phyloP scores from a whole-genome alignment of 2,113 vertebrate genomes.

The Apaloderma vittatum region DNA sequence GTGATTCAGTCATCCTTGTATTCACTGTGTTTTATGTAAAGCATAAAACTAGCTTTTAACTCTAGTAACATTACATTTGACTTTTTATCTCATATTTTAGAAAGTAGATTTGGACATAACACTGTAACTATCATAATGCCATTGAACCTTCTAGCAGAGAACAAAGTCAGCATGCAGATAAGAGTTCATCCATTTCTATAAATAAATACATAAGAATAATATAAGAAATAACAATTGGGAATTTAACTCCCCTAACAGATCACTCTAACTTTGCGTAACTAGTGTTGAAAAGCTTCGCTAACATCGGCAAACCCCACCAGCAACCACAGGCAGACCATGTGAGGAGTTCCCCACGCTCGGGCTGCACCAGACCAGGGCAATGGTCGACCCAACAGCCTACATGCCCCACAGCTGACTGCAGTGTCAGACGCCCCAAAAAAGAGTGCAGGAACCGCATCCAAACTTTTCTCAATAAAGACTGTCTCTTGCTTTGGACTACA shows the following conservation, averaged over 20 bases:
- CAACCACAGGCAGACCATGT: accelerated
- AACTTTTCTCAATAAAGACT: background rate
- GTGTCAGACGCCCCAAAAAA: background rate
- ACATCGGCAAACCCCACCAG: background rate
- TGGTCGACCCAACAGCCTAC: accelerated
- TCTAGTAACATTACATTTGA: background rate
- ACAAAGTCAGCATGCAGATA: background rate
- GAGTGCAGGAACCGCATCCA: background rate
- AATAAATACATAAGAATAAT: background rate
- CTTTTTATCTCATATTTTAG: background rate
- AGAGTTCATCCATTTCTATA: background rate
- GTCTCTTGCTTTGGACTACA: background rate
- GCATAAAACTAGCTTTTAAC: background rate
- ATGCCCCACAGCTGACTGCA: accelerated
- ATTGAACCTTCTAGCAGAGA: background rate
- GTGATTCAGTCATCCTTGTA: background rate
- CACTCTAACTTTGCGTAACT: background rate
- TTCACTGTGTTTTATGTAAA: background rate
- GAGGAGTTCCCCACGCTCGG: background rate
- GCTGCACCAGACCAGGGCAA: no score
- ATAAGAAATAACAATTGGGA: background rate
- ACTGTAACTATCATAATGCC: background rate
- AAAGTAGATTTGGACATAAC: background rate
- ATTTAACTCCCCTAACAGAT: background rate
- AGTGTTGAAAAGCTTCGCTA: background rate